A percentile compares a stretch with the other conserved stretches of the same genome.
phyloP scores from a whole-genome alignment of 2,797 vertebrate species.

The Coranthus polyacanthus region DNA sequence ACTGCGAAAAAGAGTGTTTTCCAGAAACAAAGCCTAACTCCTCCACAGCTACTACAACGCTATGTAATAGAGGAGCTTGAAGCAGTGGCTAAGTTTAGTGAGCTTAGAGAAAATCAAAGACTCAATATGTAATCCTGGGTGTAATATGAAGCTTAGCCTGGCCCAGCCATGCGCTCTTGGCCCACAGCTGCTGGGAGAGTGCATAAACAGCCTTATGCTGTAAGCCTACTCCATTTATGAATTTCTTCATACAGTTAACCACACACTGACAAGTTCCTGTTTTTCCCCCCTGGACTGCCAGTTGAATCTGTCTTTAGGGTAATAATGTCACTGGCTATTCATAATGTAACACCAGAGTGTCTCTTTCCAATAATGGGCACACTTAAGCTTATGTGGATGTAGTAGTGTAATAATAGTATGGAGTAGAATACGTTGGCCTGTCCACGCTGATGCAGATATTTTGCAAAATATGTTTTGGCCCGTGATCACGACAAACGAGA shows the following conservation, averaged over 20 bases:
- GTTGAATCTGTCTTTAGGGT: slow-evolving; percentile 74
- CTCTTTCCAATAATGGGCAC: slow-evolving; percentile 74
- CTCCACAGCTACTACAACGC: slow-evolving; percentile 42
- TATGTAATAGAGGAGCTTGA: slow-evolving; percentile 70
- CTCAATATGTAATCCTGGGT: slow-evolving; percentile 84
- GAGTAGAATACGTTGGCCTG: slow-evolving; percentile 49
- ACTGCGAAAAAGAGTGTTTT: slow-evolving; percentile 29
- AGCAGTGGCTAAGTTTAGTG: slow-evolving; percentile 83
- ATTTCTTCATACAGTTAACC: slow-evolving; percentile 79
- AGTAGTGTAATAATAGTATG: slow-evolving; percentile 67
- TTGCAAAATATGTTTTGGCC: too few species aligned
- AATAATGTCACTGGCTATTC: slow-evolving; percentile 81
- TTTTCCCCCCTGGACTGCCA: slow-evolving; percentile 58
- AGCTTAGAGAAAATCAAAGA: slow-evolving; percentile 85
- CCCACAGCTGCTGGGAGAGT: slow-evolving; percentile 75
- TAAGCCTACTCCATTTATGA: slow-evolving; percentile 78
- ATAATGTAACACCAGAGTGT: slow-evolving; percentile 80
- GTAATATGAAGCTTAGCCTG: slow-evolving; percentile 84
- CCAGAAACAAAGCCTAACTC: slow-evolving; percentile 22
- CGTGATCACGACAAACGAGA: too few species aligned
- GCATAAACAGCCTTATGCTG: slow-evolving; percentile 59
- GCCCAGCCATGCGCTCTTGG: slow-evolving; percentile 77
- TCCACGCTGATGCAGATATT: too few species aligned
- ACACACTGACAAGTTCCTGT: slow-evolving; percentile 75
- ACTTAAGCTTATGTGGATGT: slow-evolving; percentile 74